Conservation (phyloP, 2,113 vertebrate genomes). For the Vulpes vulpes region DNA sequence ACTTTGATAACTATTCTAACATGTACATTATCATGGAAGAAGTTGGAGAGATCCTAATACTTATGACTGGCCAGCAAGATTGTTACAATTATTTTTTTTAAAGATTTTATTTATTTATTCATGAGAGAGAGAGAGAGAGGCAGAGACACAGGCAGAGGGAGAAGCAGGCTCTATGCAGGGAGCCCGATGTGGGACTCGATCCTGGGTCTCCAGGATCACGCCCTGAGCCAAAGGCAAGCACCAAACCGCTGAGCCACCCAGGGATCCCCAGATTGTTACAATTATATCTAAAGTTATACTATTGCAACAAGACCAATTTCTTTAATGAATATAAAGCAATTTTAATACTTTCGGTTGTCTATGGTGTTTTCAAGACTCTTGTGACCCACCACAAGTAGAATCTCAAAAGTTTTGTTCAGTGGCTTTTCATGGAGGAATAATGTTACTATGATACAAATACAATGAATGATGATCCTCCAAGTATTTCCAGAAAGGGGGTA, state of each 20-base stretch:
- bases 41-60: background rate
- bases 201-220: too few species aligned
- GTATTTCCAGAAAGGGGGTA: background rate
- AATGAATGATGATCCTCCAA: background rate
- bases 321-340: background rate
- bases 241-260: too few species aligned
- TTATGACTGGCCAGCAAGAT: background rate
- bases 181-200: too few species aligned
- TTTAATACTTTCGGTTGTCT: conserved; percentile 36
- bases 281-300: background rate
- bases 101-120: too few species aligned
- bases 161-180: too few species aligned
- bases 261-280: background rate
- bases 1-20: background rate
- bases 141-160: too few species aligned
- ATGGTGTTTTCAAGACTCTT: background rate
- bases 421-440: background rate
- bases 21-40: background rate
- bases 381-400: background rate
- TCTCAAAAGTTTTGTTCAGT: background rate
- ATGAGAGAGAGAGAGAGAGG: too few species aligned
- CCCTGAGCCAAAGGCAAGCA: too few species aligned
- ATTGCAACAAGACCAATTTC: background rate
- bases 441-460: background rate
- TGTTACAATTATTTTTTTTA: background rate